Percentiles rank a stretch among this genome's conserved stretches.
Conservation (phyloP, 64 coral and sea anemone genomes). For the Dendrophyllia cribrosa region DNA sequence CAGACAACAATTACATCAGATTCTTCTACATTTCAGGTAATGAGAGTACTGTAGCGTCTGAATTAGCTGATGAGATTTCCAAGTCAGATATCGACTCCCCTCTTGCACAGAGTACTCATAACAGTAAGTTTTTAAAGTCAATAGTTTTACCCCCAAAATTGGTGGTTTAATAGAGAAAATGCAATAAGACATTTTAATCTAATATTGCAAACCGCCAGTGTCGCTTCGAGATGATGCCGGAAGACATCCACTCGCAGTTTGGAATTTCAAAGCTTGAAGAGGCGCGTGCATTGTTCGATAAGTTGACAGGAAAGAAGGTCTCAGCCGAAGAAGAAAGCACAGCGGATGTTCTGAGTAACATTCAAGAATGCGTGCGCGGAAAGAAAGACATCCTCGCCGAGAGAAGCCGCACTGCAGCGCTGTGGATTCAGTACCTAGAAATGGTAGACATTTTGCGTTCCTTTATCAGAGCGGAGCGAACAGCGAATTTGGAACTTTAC, state of each 20-base stretch:
- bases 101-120: not conserved
- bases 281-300: slow-evolving; percentile 21
- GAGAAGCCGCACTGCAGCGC: slow-evolving; percentile 51
- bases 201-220: slow-evolving; percentile 16
- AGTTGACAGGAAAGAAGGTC: slow-evolving; percentile 41
- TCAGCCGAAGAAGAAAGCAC: slow-evolving; percentile 35
- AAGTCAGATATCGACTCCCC: not conserved
- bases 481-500: slow-evolving; percentile 62
- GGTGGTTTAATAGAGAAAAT: not conserved
- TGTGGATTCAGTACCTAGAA: slow-evolving; percentile 73
- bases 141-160: not conserved
- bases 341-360: not conserved
- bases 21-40: slow-evolving; percentile 6
- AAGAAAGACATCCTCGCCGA: slow-evolving; percentile 14
- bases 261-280: slow-evolving; percentile 4
- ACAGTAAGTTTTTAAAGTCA: not conserved
- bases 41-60: not conserved
- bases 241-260: not conserved
- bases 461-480: slow-evolving; percentile 77
- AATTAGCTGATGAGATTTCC: not conserved
- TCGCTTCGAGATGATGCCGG: not conserved
- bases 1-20: not conserved
- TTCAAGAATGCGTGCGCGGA: slow-evolving; percentile 40
- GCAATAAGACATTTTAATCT: not conserved
- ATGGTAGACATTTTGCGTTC: slow-evolving; percentile 70